Conservation (phyloP, 2,888 invertebrate species). For the Luperina nickerlii region DNA sequence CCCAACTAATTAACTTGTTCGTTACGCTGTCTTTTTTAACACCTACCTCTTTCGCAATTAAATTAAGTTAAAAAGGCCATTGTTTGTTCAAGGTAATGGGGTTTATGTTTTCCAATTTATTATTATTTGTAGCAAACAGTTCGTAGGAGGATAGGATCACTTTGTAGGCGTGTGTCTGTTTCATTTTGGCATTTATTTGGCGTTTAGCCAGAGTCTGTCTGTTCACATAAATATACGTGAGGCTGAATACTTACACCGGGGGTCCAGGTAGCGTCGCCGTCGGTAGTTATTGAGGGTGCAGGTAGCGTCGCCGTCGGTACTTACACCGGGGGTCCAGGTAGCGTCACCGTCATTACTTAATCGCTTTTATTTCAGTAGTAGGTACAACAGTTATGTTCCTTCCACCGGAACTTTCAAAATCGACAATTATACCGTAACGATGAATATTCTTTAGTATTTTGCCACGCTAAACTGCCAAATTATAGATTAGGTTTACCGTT, state of each 20-base stretch:
- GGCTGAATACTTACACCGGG: neutral
- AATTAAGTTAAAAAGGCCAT: conserved; percentile 66
- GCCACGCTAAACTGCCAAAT: neutral
- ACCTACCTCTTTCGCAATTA: conserved; percentile 65
- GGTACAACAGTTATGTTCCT: neutral
- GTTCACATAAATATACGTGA: neutral
- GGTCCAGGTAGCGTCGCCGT: neutral
- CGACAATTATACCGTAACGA: neutral
- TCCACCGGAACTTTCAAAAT: neutral
- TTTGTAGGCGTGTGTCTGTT: neutral
- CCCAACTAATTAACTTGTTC: conserved; percentile 69
- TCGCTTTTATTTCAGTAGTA: neutral
- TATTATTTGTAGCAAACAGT: conserved; percentile 20
- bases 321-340: neutral
- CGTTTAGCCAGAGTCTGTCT: neutral
- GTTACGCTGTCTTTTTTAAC: conserved; percentile 65
- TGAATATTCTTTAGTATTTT: neutral
- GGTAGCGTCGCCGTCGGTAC: neutral
- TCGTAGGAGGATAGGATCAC: neutral
- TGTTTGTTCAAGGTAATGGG: conserved; percentile 28
- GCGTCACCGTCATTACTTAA: neutral
- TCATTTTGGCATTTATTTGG: conserved; percentile 5
- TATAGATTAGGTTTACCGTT: neutral
- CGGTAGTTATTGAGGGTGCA: too few species aligned
- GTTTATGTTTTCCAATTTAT: conserved; percentile 26